Percentiles rank a stretch among this genome's conserved stretches.
phyloP scores from a whole-genome alignment of 2,797 vertebrate species.

The Sebastes wilsoni region DNA sequence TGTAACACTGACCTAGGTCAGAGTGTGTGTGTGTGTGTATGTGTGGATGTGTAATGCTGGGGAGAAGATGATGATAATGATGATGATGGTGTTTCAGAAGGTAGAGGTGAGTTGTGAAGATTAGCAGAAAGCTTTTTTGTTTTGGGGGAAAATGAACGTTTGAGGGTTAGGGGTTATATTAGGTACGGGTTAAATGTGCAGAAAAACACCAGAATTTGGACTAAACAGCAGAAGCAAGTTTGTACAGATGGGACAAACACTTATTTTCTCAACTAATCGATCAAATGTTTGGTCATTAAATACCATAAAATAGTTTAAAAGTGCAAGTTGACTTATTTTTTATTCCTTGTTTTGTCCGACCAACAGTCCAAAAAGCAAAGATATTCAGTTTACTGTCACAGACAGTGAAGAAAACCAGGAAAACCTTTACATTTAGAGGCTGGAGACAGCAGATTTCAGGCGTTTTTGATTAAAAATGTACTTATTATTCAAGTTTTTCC shows the following conservation, averaged over 20 bases:
- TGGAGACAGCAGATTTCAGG: no score
- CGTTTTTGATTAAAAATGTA: no score
- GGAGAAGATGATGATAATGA: background rate
- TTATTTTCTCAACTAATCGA: background rate
- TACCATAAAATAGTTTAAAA: background rate
- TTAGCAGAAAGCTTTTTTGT: background rate
- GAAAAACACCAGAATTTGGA: background rate
- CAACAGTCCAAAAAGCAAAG: background rate
- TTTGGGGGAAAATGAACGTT: background rate
- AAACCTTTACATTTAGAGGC: no score
- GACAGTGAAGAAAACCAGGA: background rate
- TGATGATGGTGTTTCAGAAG: background rate
- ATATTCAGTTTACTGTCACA: background rate
- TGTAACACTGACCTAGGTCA: slow-evolving; percentile 38
- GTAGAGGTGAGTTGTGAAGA: background rate
- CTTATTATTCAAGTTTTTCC: no score
- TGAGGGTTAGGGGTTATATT: background rate
- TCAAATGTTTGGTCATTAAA: background rate
- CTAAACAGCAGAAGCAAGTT: background rate
- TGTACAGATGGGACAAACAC: background rate
- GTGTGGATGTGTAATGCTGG: background rate
- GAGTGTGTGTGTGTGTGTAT: background rate
- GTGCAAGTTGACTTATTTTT: background rate
- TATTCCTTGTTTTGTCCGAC: background rate
- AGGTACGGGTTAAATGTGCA: background rate